phyloP scores from a whole-genome alignment of 2,888 invertebrate species.

The Andrena hattorfiana region DNA sequence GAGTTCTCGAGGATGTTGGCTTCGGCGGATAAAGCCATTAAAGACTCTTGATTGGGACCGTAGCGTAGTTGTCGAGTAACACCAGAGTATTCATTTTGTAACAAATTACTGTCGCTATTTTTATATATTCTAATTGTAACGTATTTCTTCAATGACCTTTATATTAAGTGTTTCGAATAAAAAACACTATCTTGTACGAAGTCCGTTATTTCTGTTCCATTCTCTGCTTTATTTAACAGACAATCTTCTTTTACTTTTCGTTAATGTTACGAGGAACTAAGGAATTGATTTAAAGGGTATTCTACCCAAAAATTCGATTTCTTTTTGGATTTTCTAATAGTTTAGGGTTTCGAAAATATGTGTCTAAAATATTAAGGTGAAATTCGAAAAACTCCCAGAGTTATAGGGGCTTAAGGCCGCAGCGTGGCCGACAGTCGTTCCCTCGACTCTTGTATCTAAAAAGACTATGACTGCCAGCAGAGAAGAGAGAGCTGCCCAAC shows the following conservation, averaged over 20 bases:
- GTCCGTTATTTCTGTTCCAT: not conserved
- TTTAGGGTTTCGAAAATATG: too few species aligned
- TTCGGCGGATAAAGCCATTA: conserved; percentile 73
- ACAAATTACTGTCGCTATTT: not conserved
- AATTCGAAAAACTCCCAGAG: too few species aligned
- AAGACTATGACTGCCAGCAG: too few species aligned
- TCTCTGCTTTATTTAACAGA: not conserved
- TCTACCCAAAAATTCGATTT: too few species aligned
- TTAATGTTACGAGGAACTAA: too few species aligned
- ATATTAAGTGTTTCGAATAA: conserved; percentile 11
- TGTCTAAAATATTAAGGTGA: too few species aligned
- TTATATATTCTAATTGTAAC: not conserved
- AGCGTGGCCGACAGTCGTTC: too few species aligned
- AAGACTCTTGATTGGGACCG: not conserved
- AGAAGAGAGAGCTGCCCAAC: too few species aligned
- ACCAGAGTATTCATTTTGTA: conserved; percentile 5
- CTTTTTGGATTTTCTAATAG: too few species aligned
- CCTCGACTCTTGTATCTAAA: too few species aligned
- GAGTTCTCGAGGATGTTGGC: conserved; percentile 85
- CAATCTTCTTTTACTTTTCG: not conserved
- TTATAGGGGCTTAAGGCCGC: too few species aligned
- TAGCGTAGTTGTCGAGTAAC: not conserved
- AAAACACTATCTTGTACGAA: conserved; percentile 3
- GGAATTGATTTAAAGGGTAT: too few species aligned
- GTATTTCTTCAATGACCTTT: not conserved